These are phyloP conservation scores for Uria lomvia DNA, from an alignment of 2,113 vertebrate species.

Conservation along the genomic window DNA sequence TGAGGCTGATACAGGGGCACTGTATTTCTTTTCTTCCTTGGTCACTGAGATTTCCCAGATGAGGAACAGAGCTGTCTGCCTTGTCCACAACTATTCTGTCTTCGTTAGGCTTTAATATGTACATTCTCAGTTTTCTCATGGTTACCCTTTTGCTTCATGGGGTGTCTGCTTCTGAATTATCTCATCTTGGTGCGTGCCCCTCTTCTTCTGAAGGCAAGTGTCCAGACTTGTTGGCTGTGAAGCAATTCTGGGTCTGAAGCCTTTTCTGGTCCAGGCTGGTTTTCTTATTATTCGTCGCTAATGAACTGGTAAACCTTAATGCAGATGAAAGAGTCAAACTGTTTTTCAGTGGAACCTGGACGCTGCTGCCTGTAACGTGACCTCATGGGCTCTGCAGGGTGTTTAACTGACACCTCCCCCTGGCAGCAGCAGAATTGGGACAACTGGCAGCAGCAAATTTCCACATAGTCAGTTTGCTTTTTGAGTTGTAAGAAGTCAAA, in stretches of 20 bases:
- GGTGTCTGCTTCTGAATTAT: background rate
- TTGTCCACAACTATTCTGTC: background rate
- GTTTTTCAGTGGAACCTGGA: background rate
- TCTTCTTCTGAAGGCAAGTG: background rate
- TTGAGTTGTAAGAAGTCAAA: background rate
- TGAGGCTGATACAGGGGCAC: background rate
- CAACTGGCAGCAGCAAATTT: background rate
- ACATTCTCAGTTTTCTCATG: background rate
- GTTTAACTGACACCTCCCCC: background rate
- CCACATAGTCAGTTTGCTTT: rapidly evolving
- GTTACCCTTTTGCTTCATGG: background rate
- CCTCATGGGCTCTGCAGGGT: background rate
- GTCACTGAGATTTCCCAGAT: no score
- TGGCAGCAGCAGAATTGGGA: background rate
- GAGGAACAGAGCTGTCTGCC: background rate
- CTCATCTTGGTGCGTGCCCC: background rate
- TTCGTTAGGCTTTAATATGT: background rate
- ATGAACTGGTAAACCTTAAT: background rate
- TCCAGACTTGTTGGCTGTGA: background rate
- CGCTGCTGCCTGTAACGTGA: rapidly evolving
- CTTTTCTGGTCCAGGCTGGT: background rate
- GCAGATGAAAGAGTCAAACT: background rate
- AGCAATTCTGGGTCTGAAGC: background rate
- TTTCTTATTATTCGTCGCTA: background rate
- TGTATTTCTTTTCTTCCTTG: background rate